Evolutionary conservation across 2,888 invertebrate species (phyloP).

Genomic region (Stenolophus ochropezus): DNA sequence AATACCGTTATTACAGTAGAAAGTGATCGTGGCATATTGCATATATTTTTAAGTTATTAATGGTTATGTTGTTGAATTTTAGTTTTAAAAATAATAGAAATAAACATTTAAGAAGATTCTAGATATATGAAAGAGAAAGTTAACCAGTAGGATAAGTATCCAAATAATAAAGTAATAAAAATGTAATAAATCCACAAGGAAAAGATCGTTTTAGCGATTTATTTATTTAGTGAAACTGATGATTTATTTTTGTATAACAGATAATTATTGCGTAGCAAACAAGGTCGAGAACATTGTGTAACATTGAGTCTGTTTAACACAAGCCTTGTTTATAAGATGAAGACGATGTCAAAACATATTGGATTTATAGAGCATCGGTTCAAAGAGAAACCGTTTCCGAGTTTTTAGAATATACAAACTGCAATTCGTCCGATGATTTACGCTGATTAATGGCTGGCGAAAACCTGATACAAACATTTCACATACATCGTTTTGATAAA

Average conservation of each 20-base stretch:
- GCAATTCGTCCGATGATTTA: slow-evolving; percentile 20
- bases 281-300: slow-evolving; percentile 47
- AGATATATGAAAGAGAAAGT: neutral
- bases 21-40: neutral
- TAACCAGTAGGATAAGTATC: no score
- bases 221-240: slow-evolving; percentile 25
- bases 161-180: no score
- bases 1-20: slow-evolving; percentile 17
- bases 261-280: slow-evolving; percentile 39
- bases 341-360: slow-evolving; percentile 51
- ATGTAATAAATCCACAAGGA: neutral
- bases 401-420: slow-evolving; percentile 42
- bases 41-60: neutral
- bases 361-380: slow-evolving; percentile 40
- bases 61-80: neutral
- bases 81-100: no score
- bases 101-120: neutral
- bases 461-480: slow-evolving; percentile 41
- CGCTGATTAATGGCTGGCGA: slow-evolving; percentile 49
- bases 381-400: slow-evolving; percentile 51
- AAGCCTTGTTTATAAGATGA: slow-evolving; percentile 52
- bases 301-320: slow-evolving; percentile 40
- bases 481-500: neutral
- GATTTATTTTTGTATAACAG: slow-evolving; percentile 5
- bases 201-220: neutral